Conservation (phyloP, 2,888 invertebrate genomes). For the Iphiclides podalirius region DNA sequence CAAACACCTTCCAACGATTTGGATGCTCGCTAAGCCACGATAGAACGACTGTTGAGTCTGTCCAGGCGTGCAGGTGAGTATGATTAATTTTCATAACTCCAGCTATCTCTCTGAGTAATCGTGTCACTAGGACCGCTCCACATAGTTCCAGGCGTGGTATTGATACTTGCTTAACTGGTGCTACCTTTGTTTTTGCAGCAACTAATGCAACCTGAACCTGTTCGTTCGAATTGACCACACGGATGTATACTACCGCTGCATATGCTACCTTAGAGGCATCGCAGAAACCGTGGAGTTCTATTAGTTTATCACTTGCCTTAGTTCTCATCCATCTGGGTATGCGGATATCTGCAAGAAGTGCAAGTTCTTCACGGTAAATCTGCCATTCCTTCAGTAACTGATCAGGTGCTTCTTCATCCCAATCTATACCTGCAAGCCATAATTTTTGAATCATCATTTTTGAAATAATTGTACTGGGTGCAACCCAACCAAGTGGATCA, state of each 20-base stretch:
- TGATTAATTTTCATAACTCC: conserved; percentile 10
- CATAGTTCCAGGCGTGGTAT: conserved; percentile 25
- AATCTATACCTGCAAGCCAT: conserved; percentile 34
- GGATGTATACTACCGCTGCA: conserved; percentile 25
- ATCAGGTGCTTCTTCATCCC: conserved; percentile 34
- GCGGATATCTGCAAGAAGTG: not conserved
- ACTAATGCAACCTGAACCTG: not conserved
- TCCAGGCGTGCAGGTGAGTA: conserved; percentile 24
- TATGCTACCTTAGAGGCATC: conserved; percentile 30
- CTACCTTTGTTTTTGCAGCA: not conserved
- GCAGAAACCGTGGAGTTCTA: conserved; percentile 30
- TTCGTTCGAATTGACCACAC: not conserved
- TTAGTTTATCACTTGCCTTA: too few relatives aligned
- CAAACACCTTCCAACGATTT: conserved; percentile 25
- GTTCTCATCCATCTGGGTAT: too few relatives aligned
- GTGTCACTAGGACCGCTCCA: conserved; percentile 23
- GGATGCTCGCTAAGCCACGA: conserved; percentile 25
- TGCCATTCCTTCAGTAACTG: conserved; percentile 28
- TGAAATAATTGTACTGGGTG: conserved; percentile 25
- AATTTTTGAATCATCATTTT: conserved; percentile 34
- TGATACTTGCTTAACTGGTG: conserved; percentile 24
- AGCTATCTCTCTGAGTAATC: conserved; percentile 17
- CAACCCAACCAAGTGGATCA: conserved; percentile 31
- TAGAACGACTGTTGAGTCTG: conserved; percentile 28
- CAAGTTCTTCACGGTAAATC: conserved; percentile 23